A percentile compares a stretch with the other conserved stretches of the same genome.
phyloP scores from a whole-genome alignment of 2,888 invertebrate genomes.

The Escarpia spicata region DNA sequence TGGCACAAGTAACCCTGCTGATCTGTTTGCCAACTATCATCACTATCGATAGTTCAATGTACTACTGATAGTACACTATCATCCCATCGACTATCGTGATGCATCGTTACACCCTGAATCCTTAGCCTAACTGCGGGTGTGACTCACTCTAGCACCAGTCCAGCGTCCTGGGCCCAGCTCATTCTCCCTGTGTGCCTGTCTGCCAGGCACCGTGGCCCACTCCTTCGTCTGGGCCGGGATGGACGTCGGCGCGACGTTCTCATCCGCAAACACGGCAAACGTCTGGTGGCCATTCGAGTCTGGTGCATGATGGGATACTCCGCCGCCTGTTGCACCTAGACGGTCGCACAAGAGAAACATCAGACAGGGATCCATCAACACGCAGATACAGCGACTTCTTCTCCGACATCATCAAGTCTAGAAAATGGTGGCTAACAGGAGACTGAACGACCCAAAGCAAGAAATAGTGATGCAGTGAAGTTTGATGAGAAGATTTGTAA shows the following conservation, averaged over 20 bases:
- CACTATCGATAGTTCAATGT: no score
- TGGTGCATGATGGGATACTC: background rate
- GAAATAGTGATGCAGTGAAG: no score
- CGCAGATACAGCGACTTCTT: no score
- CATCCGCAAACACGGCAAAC: slow-evolving; percentile 25
- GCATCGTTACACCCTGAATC: background rate
- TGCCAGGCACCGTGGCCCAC: slow-evolving; percentile 47
- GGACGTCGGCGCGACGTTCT: slow-evolving; percentile 18
- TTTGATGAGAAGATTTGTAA: no score
- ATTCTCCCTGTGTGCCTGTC: slow-evolving; percentile 73
- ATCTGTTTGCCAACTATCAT: no score
- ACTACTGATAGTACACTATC: no score
- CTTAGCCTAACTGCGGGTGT: background rate
- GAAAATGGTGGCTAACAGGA: no score
- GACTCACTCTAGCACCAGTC: slow-evolving; percentile 68
- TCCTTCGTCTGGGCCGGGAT: slow-evolving; percentile 53
- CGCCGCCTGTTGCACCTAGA: background rate
- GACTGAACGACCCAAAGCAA: no score
- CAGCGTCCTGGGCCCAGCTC: slow-evolving; percentile 77
- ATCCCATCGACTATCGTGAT: no score
- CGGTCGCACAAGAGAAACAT: background rate
- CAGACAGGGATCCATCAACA: background rate
- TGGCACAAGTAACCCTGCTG: no score
- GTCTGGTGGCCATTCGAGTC: background rate
- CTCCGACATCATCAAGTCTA: no score